Base-by-base conservation (phyloP, 2,113 vertebrate species). In the Macquaria ambigua region DNA sequence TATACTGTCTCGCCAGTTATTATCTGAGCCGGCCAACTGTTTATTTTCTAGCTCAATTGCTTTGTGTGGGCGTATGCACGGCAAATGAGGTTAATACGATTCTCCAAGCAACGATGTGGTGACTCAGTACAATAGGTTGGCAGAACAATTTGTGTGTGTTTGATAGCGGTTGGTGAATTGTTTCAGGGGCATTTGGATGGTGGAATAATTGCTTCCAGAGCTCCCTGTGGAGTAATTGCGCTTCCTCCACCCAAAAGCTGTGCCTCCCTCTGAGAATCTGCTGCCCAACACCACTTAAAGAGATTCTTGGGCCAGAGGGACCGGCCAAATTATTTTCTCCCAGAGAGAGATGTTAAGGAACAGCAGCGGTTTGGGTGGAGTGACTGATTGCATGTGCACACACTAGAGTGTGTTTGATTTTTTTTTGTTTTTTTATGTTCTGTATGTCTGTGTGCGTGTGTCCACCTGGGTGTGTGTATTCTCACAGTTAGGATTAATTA, bases 141-240 rank as follows among this genome's bases (percentile, higher is more conserved):
- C 87, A 75, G 83, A 75, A 74, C 61, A 55, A 50, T 78, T 74
- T 84, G 68, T 79, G 73, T 64, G 83, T 61, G 87, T 85, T 87
- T 85, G 90, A 88, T 90, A 64, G 81, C 58, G 8, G 81, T 82
- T 55, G 82, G 64, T 88, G 82, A 82, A 86, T 88, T 84, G 90
- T 90, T 93, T 89, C 81, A 82, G 89, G 90, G 87, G 87, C 86
- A 82, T 91, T 90, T 89, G 86, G 83, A 86, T 81, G 81, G 85
- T 21, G 69, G 74, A 85, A 72, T 96, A 95, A 95, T 95, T 93
- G 93, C 89, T 96, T 95, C 94, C 95, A 95, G 95, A 93, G 82
- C 79, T 93, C 94, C 91, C 90, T 5, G 39, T 83, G 91, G 92
- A 94, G 90, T 93, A 94, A 95, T 94, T 92, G 90, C 74, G 2